These are phyloP conservation scores for Drosophila colorata DNA, from an alignment of 2,888 invertebrate species.

Conservation along the genomic window DNA sequence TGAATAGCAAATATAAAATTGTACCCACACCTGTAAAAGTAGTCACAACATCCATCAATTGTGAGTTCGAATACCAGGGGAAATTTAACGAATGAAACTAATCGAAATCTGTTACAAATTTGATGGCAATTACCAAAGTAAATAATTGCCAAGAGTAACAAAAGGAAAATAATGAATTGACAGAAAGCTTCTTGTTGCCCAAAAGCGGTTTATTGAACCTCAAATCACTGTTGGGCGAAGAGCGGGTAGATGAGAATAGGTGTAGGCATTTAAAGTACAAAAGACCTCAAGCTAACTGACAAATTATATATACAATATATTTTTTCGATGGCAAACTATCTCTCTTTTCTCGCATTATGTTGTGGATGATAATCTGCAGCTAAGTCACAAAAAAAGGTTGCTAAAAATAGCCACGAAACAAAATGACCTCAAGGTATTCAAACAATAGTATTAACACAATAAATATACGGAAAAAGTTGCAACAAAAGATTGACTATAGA, in stretches of 20 bases:
- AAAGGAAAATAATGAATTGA: conserved; percentile 40
- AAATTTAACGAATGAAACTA: not conserved
- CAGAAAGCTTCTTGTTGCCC: conserved; percentile 26
- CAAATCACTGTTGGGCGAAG: conserved; percentile 1
- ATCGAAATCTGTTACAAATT: conserved; percentile 53
- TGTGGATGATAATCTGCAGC: conserved; percentile 14
- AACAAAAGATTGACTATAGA: conserved; percentile 37
- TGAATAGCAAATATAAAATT: not conserved
- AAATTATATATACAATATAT: conserved; percentile 22
- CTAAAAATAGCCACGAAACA: conserved; percentile 33
- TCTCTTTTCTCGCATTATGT: conserved; percentile 6
- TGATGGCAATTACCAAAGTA: conserved; percentile 65
- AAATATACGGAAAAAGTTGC: conserved; percentile 40
- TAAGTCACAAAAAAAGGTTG: conserved; percentile 21
- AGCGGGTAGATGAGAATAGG: conserved; percentile 4
- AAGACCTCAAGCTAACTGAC: conserved; percentile 12
- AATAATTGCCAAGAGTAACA: conserved; percentile 32
- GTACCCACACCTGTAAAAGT: not conserved
- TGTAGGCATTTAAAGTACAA: conserved; percentile 18
- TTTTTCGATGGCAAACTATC: conserved; percentile 3
- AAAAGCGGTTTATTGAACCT: conserved; percentile 21
- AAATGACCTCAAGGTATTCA: conserved; percentile 28
- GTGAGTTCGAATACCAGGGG: not conserved
- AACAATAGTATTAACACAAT: conserved; percentile 54
- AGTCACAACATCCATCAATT: not conserved